phyloP scores from a whole-genome alignment of 2,113 vertebrate species.

The Regulus satrapa region DNA sequence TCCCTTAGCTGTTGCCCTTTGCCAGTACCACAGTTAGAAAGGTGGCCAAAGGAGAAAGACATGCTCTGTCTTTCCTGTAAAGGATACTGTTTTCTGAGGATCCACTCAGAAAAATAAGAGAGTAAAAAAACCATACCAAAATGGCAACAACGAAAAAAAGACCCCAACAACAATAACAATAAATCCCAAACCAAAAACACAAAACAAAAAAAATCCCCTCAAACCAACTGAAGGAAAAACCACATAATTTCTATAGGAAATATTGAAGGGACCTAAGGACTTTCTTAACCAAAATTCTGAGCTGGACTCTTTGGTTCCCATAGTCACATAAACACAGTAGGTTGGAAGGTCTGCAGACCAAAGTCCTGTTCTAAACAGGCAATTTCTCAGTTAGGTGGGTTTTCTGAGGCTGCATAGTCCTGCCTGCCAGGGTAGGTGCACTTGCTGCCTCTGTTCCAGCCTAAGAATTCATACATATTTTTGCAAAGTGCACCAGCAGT shows the following conservation, averaged over 20 bases:
- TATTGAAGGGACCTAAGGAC: not conserved
- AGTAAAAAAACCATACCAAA: not conserved
- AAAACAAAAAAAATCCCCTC: not conserved
- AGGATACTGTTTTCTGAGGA: not conserved
- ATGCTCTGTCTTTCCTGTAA: not conserved
- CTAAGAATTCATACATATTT: not conserved
- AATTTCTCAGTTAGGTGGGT: not conserved
- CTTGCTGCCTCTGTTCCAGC: not conserved
- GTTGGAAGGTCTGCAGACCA: not conserved
- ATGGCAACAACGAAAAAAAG: not conserved
- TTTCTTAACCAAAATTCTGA: not conserved
- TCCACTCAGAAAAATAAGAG: fast-evolving
- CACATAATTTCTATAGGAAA: not conserved
- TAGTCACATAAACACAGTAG: not conserved
- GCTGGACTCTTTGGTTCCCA: not conserved
- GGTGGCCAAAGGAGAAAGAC: not conserved
- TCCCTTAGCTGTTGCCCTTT: not conserved
- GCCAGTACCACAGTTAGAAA: not conserved
- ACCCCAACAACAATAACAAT: no score
- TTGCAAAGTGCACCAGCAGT: not conserved
- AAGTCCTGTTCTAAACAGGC: not conserved
- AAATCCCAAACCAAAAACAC: not conserved
- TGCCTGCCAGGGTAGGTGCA: not conserved
- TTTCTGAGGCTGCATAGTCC: not conserved
- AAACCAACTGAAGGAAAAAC: not conserved